phyloP scores from a whole-genome alignment of 2,113 vertebrate species.

The Salvelinus namaycush region DNA sequence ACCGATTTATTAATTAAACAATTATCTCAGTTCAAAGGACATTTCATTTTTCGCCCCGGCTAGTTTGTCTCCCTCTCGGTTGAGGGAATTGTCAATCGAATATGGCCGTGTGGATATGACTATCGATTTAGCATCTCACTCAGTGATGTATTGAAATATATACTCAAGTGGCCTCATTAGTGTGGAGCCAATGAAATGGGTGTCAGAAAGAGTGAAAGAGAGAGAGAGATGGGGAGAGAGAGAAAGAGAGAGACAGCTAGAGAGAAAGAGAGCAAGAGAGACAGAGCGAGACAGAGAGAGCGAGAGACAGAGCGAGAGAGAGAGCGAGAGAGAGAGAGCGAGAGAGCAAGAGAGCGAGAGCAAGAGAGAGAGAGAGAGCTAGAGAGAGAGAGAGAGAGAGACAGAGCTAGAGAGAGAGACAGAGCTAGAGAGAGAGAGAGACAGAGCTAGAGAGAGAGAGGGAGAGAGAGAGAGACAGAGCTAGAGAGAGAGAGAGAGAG shows the following conservation, averaged over 20 bases:
- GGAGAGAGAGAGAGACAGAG: too few species aligned
- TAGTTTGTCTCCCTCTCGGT: not conserved
- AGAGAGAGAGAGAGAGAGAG: constrained; percentile 3
- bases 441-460: too few species aligned
- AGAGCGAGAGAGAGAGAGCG: too few species aligned
- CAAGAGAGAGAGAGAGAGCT: constrained; percentile 10
- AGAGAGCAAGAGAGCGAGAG: constrained; percentile 24
- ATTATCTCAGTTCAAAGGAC: constrained; percentile 47
- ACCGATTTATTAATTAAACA: constrained; percentile 46
- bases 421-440: too few species aligned
- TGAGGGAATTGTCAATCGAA: constrained; percentile 8
- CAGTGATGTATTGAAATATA: constrained; percentile 38
- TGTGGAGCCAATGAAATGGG: constrained; percentile 20
- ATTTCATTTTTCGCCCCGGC: constrained; percentile 25
- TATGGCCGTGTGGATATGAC: constrained; percentile 7
- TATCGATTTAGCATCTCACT: constrained; percentile 35
- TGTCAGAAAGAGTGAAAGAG: constrained; percentile 18
- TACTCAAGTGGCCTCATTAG: constrained; percentile 63
- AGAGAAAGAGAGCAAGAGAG: too few species aligned
- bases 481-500: too few species aligned
- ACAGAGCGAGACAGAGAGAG: too few species aligned
- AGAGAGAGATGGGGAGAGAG: too few species aligned
- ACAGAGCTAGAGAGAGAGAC: too few species aligned
- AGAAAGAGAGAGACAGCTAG: too few species aligned
- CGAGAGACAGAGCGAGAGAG: too few species aligned